Base-by-base conservation (phyloP, 2,888 invertebrate genomes). In the Calephelis perditalis region DNA sequence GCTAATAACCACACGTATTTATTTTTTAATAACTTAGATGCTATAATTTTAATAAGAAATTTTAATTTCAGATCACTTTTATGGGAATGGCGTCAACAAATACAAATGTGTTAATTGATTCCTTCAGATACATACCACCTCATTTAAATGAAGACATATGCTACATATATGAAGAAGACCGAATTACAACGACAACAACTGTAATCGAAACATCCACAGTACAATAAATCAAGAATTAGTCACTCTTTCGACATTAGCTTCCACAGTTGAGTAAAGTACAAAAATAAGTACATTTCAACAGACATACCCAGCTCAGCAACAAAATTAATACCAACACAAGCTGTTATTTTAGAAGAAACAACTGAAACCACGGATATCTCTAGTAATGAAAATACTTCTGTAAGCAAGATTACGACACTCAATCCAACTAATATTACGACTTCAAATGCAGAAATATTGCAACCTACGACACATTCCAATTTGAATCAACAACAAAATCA, bases 111-210 rank as follows among this genome's bases (percentile, higher is more conserved):
- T 44, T 71, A 36, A 57, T 71, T 45, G 71, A 71, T 61, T 71
- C 71, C 6, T 70, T 71, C 35, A 62, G 67, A 43, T 70, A 69
- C 44, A 65, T 70, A 56, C 69, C 70, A 12, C 69, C 70, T 45
- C 12, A 7, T 12, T 35, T 54, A 10, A 44, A 58, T 10, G 60
- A 59, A 11, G 64, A 64, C 36, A 44, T 62, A 7, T 63, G 66
- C 62, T 11, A 45, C 5, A 46, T 49, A 49, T 49, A 49, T 6
- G 49, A 49, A 26, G 9, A 49, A 8, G 49, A 49, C 10, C 8
- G 9, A 26, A 49, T 26, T 26, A 49, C 49, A 49, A 49, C 15
- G 15, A 8, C 5, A 35, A 26, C 26, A 15, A 49, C 49, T 26
- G 9, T 49, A 26, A 15, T 26, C 5, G 49, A 49, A 26, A 26